Conservation (phyloP, 2,113 vertebrate species). For the Rattus rattus region DNA sequence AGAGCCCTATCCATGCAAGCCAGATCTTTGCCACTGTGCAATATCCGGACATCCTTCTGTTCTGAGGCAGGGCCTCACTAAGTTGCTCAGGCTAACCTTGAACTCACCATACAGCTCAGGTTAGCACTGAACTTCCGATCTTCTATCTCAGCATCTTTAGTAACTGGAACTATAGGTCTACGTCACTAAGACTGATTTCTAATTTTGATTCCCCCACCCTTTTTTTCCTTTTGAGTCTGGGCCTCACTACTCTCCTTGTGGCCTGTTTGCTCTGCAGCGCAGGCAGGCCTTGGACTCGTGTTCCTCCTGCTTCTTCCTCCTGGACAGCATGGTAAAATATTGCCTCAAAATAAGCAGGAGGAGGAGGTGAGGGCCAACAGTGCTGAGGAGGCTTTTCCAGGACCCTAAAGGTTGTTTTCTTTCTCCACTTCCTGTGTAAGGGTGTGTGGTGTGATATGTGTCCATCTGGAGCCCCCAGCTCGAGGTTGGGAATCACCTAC, state of each 20-base stretch:
- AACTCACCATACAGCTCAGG: neutral
- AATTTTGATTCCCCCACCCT: neutral
- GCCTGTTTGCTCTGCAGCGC: neutral
- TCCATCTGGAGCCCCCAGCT: neutral
- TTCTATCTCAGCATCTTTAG: neutral
- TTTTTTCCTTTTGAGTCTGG: neutral
- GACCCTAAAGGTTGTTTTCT: neutral
- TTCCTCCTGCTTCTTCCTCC: neutral
- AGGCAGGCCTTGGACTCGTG: neutral
- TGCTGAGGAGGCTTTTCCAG: neutral
- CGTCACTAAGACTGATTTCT: neutral
- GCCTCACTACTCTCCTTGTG: neutral
- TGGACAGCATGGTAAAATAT: neutral
- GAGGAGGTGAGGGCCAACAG: neutral
- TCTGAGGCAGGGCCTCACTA: neutral
- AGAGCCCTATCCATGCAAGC: neutral
- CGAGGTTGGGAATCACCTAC: neutral
- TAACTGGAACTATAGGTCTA: neutral
- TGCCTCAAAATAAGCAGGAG: neutral
- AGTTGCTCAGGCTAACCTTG: neutral
- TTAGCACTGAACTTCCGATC: neutral
- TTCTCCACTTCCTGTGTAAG: neutral
- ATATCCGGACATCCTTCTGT: neutral
- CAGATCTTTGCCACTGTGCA: neutral
- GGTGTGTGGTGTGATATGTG: neutral